Evolutionary conservation across 2,113 vertebrate genomes (phyloP), one percentile per base, ranked within the genome.

Genomic region (Lampris incognitus): DNA sequence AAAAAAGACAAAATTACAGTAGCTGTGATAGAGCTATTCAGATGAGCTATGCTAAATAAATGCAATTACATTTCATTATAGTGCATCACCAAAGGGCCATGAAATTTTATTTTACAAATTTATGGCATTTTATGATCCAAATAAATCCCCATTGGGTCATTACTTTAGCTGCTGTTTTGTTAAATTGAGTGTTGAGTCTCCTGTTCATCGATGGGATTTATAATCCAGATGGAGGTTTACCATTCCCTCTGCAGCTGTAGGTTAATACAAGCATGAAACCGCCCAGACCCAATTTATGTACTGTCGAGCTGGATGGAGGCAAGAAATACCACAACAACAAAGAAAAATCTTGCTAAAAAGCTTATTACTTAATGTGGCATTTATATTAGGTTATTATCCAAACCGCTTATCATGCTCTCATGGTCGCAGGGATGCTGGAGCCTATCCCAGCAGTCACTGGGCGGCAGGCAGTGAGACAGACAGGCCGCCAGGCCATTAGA

Each of bases 251-350:
- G 37, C 52, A 52, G 63, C 24, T 54, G 36, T 66, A 61, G 63
- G 51, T 66, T 56, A 50, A 66, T 81, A 76, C 78, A 56, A 85
- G 62, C 75, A 91, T 87, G 79, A 50, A 76, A 42, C 78, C 83
- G 85, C 76, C 73, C 72, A 89, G 88, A 24, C 24, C 24, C 24
- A 24, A 24, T 24, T 24, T 24, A 24, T 24, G 24, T 24, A 24
- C 24, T 24, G 24, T 24, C 24, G 24, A 24, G 24, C 24, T 24
- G 24, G 24, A 24, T 24, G 24, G 24, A 24, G 24, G 24, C 24
- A 24, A 24, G 24, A 24, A 24, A 24, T 24, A 24, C 24, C 24
- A 24, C 24, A 24, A 24, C 24, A 24, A 24, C 24, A 24, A 24
- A 24, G 24, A 24, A 24, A 24, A 24, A 24, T 24, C 24, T 24